These are phyloP conservation scores for Mycteria americana DNA, from an alignment of 2,797 vertebrate species.

Conservation along the genomic window DNA sequence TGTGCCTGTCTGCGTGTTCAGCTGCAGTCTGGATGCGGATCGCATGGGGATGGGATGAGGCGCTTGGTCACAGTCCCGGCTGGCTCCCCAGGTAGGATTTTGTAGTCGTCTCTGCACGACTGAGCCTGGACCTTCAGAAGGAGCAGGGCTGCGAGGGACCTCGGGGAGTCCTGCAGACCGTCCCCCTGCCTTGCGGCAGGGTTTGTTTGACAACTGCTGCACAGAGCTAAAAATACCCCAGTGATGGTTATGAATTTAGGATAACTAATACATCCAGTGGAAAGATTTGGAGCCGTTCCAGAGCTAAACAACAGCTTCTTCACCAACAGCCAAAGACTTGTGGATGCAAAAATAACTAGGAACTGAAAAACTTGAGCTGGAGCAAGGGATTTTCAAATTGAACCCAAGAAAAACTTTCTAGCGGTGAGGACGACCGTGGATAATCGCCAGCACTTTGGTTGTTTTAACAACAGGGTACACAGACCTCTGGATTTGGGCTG, in stretches of 20 bases:
- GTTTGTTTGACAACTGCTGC: background rate
- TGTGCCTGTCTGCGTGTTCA: fast-evolving
- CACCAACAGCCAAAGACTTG: conserved; percentile 46
- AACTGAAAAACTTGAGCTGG: conserved; percentile 19
- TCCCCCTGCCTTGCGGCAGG: background rate
- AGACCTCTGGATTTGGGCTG: background rate
- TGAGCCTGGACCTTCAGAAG: background rate
- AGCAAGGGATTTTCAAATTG: background rate
- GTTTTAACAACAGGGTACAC: conserved; percentile 40
- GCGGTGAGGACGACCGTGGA: background rate
- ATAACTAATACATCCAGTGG: conserved; percentile 46
- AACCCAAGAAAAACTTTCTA: conserved; percentile 23
- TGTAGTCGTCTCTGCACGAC: background rate
- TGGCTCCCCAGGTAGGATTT: background rate
- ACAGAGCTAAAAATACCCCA: conserved; percentile 48
- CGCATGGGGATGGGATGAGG: background rate
- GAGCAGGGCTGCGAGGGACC: background rate
- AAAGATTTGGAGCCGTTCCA: conserved; percentile 2
- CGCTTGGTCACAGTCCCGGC: background rate
- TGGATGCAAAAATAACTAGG: conserved; percentile 53
- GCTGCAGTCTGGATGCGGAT: background rate
- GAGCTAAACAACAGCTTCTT: conserved; percentile 51
- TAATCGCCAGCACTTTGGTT: background rate
- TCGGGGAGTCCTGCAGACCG: background rate
- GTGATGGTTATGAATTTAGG: conserved; percentile 20